Conservation (phyloP, 2,797 vertebrate genomes). For the Poeciliopsis paucimaculata region DNA sequence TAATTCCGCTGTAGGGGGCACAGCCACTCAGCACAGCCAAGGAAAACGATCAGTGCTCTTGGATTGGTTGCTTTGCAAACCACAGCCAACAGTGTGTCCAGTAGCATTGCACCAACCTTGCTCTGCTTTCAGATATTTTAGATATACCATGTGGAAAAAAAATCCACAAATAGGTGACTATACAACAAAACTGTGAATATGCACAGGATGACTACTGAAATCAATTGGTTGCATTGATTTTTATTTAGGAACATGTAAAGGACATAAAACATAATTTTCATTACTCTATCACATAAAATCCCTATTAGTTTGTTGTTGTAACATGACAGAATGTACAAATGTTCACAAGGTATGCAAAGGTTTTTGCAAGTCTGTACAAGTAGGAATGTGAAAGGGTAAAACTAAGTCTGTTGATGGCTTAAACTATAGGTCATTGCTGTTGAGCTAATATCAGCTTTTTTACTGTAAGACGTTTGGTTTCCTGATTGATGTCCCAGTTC, state of each 20-base stretch:
- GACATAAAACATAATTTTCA: neutral
- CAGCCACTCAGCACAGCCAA: no score
- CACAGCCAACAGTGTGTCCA: no score
- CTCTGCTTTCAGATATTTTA: neutral
- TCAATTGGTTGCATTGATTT: neutral
- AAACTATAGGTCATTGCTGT: neutral
- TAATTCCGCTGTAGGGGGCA: no score
- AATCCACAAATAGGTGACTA: neutral
- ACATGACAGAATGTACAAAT: neutral
- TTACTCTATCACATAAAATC: neutral
- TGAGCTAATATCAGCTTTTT: neutral
- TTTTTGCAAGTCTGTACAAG: neutral
- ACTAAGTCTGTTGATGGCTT: neutral
- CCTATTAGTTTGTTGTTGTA: no score
- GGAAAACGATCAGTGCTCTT: neutral
- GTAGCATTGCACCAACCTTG: neutral
- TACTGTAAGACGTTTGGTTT: neutral
- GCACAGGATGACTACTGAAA: neutral
- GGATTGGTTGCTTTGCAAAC: no score
- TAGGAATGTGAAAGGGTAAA: neutral
- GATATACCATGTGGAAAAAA: neutral
- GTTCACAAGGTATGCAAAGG: neutral
- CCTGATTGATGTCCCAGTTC: constrained; percentile 57
- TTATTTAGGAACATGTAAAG: neutral
- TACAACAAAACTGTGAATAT: neutral